Conservation (phyloP, 2,797 vertebrate genomes). For the Brotula barbata region DNA sequence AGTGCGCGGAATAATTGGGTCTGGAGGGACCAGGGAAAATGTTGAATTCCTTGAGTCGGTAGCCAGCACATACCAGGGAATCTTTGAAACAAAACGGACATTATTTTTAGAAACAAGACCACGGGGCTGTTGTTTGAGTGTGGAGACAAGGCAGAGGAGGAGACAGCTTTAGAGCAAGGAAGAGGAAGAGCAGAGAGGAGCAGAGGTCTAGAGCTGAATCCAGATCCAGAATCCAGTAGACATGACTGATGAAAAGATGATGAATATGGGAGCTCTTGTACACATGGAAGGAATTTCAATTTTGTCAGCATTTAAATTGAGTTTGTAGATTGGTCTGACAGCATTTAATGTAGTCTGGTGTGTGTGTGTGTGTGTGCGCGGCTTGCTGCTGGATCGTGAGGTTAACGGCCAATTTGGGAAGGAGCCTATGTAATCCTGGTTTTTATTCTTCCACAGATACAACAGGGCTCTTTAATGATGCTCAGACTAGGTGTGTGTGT, state of each 20-base stretch:
- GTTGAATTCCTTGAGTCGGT: slow-evolving; percentile 66
- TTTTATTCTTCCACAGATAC: slow-evolving; percentile 50
- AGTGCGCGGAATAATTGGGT: slow-evolving; percentile 3
- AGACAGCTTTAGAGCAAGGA: slow-evolving; percentile 32
- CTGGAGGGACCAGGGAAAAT: slow-evolving; percentile 44
- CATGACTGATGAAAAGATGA: slow-evolving; percentile 14
- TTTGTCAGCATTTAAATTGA: no score
- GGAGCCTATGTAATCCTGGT: slow-evolving; percentile 39
- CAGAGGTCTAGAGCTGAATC: slow-evolving; percentile 5
- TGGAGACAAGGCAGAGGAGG: slow-evolving; percentile 27
- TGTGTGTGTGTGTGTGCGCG: slow-evolving; percentile 21
- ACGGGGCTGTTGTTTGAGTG: slow-evolving; percentile 60
- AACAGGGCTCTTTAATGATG: slow-evolving; percentile 22
- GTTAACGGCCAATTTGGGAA: slow-evolving; percentile 42
- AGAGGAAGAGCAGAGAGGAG: slow-evolving; percentile 1
- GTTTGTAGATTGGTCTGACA: no score
- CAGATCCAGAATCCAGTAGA: slow-evolving; percentile 4
- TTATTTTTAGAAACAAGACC: slow-evolving; percentile 79
- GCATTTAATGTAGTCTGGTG: slow-evolving; percentile 18
- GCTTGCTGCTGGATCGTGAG: slow-evolving; percentile 7
- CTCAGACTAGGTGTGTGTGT: slow-evolving; percentile 27
- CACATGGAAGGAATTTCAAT: no score
- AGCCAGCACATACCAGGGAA: slow-evolving; percentile 75
- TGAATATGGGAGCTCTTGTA: not conserved
- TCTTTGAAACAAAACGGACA: slow-evolving; percentile 79